phyloP scores from a whole-genome alignment of 2,113 vertebrate genomes.

The Semnopithecus entellus region DNA sequence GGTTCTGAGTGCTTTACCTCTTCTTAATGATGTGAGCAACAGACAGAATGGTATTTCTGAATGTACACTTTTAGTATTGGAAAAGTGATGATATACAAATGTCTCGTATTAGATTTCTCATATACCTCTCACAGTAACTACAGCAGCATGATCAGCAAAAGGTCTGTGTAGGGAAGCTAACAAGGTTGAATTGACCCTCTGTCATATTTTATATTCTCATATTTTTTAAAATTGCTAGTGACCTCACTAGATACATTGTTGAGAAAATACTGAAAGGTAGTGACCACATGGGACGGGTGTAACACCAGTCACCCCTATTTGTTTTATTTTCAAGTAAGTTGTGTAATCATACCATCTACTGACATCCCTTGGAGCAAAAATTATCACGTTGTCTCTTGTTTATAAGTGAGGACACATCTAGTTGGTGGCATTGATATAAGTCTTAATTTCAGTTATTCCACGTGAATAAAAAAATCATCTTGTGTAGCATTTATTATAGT shows the following conservation, averaged over 20 bases:
- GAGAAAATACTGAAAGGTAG: not conserved
- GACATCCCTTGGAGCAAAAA: not conserved
- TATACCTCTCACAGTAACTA: not conserved
- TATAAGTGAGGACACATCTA: not conserved
- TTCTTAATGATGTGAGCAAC: not conserved
- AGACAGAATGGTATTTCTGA: not conserved
- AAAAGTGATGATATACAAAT: not conserved
- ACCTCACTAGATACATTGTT: not conserved
- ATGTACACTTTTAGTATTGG: not conserved
- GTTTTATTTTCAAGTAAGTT: constrained; percentile 25
- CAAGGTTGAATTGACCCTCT: not conserved
- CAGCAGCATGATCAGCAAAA: not conserved
- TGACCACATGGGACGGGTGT: not conserved
- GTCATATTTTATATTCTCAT: not conserved
- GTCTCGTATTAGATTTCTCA: not conserved
- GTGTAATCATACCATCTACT: not conserved
- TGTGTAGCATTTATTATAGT: not conserved
- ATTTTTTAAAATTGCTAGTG: constrained; percentile 8
- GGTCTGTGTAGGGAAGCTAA: not conserved
- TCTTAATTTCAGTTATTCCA: not conserved
- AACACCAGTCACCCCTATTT: not conserved
- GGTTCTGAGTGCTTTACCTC: not conserved
- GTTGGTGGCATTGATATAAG: not conserved
- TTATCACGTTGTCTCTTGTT: not conserved
- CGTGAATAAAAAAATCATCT: not conserved